Evolutionary conservation across 2,797 vertebrate species (phyloP), one percentile per base, ranked within the genome.

Genomic region (Sparus aurata): DNA sequence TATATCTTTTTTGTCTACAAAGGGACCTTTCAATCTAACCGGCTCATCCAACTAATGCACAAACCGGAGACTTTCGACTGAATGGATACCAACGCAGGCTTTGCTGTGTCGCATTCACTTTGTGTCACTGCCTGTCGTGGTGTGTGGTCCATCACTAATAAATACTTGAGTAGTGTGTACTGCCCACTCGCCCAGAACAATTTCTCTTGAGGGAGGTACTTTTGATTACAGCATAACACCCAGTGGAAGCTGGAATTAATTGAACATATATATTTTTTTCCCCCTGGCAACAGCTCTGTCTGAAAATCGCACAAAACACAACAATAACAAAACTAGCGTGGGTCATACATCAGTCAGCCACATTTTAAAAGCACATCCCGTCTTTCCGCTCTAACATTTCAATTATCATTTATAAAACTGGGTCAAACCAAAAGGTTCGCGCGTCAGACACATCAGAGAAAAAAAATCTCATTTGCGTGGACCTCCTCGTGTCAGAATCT

Each of bases 391-490:
- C 49, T 73, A 63, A 85, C 63, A 69, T 73, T 73, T 70, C 77
- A 89, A 89, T 88, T 90, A 77, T 71, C 71, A 69, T 82, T 85
- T 67, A 2, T 53, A 75, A 84, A 91, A 84, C 68, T 82, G 80
- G 84, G 64, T 73, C 60, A 76, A 78, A 86, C 66, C 66, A 55
- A 75, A 77, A 82, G 43, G 54, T 68, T 90, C 80, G 80, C 8
- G 60, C 71, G 78, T 77, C 68, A 85, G 50, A 61, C 46, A 41
- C 70, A 75, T 81, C 49, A 62, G 69, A 69, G 83, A 22, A 50
- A 84, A 87, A 74, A 85, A 86, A 87, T 79, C 60, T 72, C 62
- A 80, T 89, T 79, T 85, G 66, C 17, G 17, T 23, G 18, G 69
- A 76, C 65, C 77, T 78, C 77, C 73, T 73, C 2, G 1, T 64